These are phyloP conservation scores for Alethe diademata DNA, from an alignment of 2,113 vertebrate genomes.

Conservation along the genomic window DNA sequence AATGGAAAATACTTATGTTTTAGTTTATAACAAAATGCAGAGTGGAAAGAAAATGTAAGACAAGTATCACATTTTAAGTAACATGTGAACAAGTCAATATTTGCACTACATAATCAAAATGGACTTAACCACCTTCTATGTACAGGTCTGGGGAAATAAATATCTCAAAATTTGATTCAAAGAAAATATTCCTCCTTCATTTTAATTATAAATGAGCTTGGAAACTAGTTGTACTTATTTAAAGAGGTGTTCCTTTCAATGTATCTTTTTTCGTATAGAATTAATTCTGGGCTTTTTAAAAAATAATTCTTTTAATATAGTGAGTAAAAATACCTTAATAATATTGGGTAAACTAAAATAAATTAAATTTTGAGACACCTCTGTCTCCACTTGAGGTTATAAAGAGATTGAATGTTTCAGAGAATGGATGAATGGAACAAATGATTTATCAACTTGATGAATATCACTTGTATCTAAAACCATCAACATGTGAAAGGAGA, in stretches of 20 bases:
- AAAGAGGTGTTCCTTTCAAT: neutral
- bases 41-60: slow-evolving; percentile 55
- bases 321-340: neutral
- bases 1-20: neutral
- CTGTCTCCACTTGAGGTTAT: neutral
- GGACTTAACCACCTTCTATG: neutral
- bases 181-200: neutral
- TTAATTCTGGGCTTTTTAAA: accelerated
- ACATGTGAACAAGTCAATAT: neutral
- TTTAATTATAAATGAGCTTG: neutral
- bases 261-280: neutral
- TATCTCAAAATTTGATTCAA: neutral
- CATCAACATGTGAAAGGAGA: neutral
- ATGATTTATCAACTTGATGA: neutral
- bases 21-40: slow-evolving; percentile 22
- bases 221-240: neutral
- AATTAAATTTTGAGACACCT: neutral
- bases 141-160: neutral
- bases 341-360: neutral
- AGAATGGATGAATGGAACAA: neutral
- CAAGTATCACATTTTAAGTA: neutral
- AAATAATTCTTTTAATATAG: accelerated
- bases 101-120: neutral
- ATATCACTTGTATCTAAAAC: neutral
- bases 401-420: neutral